These are phyloP conservation scores for Tenrec ecaudatus DNA, from an alignment of 2,113 vertebrate genomes.

Conservation along the genomic window DNA sequence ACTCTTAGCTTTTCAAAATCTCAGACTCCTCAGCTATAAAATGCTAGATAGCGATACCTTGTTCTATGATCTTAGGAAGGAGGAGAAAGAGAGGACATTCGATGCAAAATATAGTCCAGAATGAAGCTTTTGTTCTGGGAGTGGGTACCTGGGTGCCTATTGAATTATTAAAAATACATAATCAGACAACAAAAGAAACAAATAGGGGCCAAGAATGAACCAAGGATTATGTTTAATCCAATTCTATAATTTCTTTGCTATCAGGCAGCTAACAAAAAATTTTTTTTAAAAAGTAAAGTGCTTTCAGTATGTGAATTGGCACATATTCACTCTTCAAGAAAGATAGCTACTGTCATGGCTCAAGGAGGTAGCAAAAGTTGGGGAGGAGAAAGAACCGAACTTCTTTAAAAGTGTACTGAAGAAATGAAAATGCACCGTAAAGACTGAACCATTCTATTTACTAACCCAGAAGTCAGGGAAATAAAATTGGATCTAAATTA, in stretches of 20 bases:
- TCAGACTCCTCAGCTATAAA: neutral
- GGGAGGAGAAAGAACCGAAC: neutral
- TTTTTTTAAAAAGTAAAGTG: neutral
- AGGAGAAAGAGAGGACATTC: neutral
- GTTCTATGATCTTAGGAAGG: neutral
- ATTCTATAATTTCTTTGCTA: neutral
- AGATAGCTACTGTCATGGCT: neutral
- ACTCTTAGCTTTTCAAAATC: neutral
- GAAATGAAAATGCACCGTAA: neutral
- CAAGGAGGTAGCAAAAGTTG: neutral
- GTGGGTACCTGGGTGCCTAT: neutral
- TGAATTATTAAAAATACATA: neutral
- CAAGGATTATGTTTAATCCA: neutral
- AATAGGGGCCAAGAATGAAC: neutral
- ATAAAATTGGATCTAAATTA: neutral
- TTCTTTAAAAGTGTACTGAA: neutral
- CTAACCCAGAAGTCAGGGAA: conserved; percentile 18
- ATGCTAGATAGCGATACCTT: neutral
- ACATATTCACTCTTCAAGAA: neutral
- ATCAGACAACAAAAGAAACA: neutral
- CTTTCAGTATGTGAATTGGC: neutral
- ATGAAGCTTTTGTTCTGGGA: neutral
- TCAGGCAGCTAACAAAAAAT: neutral
- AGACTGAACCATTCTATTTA: neutral
- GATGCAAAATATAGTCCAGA: neutral